phyloP scores from a whole-genome alignment of 2,888 invertebrate species.

The Xylocampa areola region DNA sequence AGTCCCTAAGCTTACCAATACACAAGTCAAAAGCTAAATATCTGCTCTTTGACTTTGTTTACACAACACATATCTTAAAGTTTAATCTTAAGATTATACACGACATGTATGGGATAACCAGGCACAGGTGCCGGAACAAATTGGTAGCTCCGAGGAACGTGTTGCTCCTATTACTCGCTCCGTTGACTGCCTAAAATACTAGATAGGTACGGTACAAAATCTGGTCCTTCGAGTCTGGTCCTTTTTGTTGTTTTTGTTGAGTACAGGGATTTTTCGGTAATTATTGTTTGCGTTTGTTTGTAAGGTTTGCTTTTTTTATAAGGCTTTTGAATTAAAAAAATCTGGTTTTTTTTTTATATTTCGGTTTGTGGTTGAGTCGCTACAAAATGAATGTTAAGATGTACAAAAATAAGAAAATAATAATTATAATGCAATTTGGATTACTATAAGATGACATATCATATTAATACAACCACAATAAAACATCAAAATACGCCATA shows the following conservation, averaged over 20 bases:
- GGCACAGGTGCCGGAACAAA: conserved; percentile 70
- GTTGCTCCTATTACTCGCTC: conserved; percentile 51
- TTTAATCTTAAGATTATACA: conserved; percentile 62
- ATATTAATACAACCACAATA: too few species aligned
- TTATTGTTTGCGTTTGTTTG: conserved; percentile 13
- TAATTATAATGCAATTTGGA: too few species aligned
- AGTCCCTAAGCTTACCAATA: too few species aligned
- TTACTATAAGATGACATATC: too few species aligned
- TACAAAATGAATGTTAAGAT: too few species aligned
- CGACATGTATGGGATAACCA: conserved; percentile 57
- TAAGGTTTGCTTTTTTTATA: conserved; percentile 17
- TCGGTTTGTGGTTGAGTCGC: too few species aligned
- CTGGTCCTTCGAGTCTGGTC: conserved; percentile 34
- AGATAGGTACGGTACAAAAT: conserved; percentile 43
- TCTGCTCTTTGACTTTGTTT: conserved; percentile 53
- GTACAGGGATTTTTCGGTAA: conserved; percentile 17
- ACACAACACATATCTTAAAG: conserved; percentile 59
- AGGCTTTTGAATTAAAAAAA: conserved; percentile 4
- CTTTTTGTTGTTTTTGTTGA: conserved; percentile 23
- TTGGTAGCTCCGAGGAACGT: conserved; percentile 57
- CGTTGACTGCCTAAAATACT: conserved; percentile 57
- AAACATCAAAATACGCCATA: too few species aligned
- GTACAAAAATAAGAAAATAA: too few species aligned
- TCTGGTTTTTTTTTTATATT: background rate
- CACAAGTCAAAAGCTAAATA: conserved; percentile 26